These are phyloP conservation scores for Nomada ferruginata DNA, from an alignment of 2,888 invertebrate species.

Conservation along the genomic window DNA sequence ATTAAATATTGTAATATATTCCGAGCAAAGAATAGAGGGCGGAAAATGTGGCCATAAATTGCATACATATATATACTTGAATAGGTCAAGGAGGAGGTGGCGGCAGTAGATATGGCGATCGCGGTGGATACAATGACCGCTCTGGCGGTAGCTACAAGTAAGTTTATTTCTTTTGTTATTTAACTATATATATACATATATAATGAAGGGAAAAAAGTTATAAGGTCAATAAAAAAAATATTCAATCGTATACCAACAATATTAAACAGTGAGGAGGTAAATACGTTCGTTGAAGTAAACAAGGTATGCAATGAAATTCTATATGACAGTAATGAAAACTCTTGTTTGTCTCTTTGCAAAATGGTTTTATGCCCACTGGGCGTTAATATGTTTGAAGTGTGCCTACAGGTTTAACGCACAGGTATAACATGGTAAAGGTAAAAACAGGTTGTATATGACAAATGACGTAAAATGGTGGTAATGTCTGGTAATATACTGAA, in stretches of 20 bases:
- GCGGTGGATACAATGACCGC: conserved; percentile 85
- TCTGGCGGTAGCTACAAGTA: conserved; percentile 83
- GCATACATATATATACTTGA: conserved; percentile 4
- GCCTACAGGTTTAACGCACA: conserved; percentile 84
- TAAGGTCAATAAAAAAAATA: conserved; percentile 37
- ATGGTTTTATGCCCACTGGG: conserved; percentile 80
- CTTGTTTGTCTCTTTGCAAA: conserved; percentile 74
- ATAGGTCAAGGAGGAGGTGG: conserved; percentile 85
- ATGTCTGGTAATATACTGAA: conserved; percentile 58
- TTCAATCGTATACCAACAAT: conserved; percentile 50
- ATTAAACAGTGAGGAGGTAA: conserved; percentile 63
- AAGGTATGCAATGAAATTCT: conserved; percentile 75
- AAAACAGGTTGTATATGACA: conserved; percentile 83
- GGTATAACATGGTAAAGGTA: conserved; percentile 82
- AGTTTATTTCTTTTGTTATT: conserved; percentile 73
- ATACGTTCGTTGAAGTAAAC: conserved; percentile 61
- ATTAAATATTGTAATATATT: background rate
- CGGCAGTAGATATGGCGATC: conserved; percentile 83
- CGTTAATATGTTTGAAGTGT: conserved; percentile 84
- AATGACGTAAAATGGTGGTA: conserved; percentile 80
- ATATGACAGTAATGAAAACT: conserved; percentile 72
- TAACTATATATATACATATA: conserved; percentile 32
- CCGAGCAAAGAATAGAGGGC: background rate
- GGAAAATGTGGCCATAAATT: background rate
- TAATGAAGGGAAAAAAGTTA: conserved; percentile 52